Evolutionary conservation across 2,113 vertebrate genomes (phyloP).

Genomic region (Entomyzon cyanotis): DNA sequence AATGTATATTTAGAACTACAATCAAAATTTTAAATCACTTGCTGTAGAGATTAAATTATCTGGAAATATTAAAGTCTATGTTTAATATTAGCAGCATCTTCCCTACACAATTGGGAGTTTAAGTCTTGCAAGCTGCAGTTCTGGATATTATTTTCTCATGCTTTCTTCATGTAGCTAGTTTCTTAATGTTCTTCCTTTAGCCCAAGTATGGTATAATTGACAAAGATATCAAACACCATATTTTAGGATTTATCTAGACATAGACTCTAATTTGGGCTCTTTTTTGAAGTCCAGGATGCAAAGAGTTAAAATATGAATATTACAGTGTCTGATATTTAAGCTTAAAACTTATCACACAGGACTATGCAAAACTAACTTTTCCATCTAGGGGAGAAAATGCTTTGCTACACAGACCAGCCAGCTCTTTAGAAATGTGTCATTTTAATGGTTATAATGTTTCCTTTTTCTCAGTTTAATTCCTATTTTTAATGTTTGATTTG

Average conservation of each 20-base stretch:
- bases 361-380: neutral
- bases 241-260: neutral
- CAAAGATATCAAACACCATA: neutral
- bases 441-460: neutral
- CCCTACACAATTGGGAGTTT: neutral
- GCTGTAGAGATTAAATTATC: neutral
- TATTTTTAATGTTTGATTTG: conserved; percentile 4
- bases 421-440: neutral
- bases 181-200: neutral
- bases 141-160: neutral
- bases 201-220: neutral
- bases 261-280: neutral
- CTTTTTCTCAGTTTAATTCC: neutral
- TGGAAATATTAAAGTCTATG: neutral
- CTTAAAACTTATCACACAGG: neutral
- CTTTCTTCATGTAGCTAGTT: neutral
- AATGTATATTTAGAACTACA: neutral
- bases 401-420: neutral
- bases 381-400: neutral
- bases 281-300: neutral
- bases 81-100: neutral
- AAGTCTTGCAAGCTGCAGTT: neutral
- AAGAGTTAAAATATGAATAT: neutral
- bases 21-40: neutral
- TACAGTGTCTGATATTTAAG: neutral